phyloP scores from a whole-genome alignment of 2,797 vertebrate species.

The Gallirallus australis region DNA sequence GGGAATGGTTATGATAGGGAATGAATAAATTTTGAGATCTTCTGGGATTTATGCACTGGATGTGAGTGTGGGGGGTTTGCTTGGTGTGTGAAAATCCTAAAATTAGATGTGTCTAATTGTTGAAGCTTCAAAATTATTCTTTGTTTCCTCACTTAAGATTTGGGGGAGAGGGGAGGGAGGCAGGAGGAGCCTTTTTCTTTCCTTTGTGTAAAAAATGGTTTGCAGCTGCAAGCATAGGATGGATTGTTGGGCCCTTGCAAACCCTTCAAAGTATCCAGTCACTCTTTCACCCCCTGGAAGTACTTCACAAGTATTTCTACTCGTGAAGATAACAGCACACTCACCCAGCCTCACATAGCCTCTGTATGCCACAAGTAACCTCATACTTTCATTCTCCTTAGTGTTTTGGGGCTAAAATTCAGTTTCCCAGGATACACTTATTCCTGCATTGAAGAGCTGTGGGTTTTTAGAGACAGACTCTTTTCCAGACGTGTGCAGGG shows the following conservation, averaged over 20 bases:
- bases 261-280: accelerated
- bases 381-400: accelerated
- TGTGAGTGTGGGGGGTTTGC: neutral
- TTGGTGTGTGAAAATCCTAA: accelerated
- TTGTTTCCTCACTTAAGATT: accelerated
- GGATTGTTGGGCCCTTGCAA: accelerated
- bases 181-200: accelerated
- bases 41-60: accelerated
- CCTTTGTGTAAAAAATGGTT: accelerated
- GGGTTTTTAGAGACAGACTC: neutral
- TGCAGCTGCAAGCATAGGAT: accelerated
- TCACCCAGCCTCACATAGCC: accelerated
- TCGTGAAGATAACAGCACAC: accelerated
- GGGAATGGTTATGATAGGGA: no score
- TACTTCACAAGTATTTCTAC: neutral
- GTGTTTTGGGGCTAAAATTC: neutral
- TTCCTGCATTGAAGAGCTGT: accelerated
- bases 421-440: neutral
- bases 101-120: accelerated
- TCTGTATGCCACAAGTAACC: no score
- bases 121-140: neutral
- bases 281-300: neutral
- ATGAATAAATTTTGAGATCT: accelerated
- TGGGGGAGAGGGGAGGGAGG: accelerated
- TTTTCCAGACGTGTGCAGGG: accelerated